Percentiles rank a stretch among this genome's conserved stretches.
Conservation (phyloP, 2,113 vertebrate genomes). For the Trematocara variabile region DNA sequence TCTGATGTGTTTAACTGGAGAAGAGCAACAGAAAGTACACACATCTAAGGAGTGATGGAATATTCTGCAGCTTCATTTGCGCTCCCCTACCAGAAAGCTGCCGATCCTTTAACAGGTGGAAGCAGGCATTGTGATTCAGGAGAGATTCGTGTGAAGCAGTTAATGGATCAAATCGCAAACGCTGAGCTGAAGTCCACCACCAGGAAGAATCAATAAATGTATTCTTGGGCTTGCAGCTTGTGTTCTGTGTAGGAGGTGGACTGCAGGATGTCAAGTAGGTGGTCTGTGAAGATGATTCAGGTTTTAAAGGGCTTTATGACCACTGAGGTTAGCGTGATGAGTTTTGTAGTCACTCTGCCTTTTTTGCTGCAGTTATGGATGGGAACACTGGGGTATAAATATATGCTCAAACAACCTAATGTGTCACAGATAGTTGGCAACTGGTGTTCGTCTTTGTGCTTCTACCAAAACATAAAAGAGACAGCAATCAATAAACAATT, state of each 20-base stretch:
- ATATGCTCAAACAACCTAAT: not conserved
- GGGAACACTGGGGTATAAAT: not conserved
- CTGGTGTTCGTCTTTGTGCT: not conserved
- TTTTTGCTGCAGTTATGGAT: not conserved
- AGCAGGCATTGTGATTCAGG: not conserved
- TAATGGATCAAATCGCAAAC: conserved; percentile 25
- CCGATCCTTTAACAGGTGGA: conserved; percentile 9
- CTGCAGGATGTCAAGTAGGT: not conserved
- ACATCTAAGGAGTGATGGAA: not conserved
- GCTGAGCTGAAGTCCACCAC: not conserved
- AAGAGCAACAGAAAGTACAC: not conserved
- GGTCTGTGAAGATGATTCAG: not conserved
- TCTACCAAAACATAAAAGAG: not conserved
- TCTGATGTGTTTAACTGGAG: not conserved
- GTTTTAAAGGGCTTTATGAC: not conserved
- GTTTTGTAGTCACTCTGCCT: not conserved
- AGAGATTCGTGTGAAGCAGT: not conserved
- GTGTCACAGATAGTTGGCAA: not conserved
- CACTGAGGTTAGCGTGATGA: not conserved
- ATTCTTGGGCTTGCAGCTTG: not conserved
- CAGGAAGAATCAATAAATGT: conserved; percentile 1
- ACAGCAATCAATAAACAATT: not conserved
- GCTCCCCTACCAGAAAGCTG: not conserved
- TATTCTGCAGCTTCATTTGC: not conserved
- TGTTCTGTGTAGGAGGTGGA: conserved; percentile 3